Conservation (phyloP, 1,140 invertebrate species). For the Zaprionus ghesquierei region DNA sequence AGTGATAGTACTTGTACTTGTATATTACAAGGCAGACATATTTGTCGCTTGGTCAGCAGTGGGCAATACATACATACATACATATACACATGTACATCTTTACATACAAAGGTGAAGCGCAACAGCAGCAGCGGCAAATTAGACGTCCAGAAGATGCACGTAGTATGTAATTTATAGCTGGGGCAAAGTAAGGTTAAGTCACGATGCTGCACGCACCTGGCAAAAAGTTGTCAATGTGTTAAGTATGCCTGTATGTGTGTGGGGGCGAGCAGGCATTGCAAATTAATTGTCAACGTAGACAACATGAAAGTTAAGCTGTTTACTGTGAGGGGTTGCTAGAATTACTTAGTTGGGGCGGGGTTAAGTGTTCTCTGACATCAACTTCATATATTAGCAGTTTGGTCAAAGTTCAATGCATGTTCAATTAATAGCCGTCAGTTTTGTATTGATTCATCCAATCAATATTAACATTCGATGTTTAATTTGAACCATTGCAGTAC, state of each 20-base stretch:
- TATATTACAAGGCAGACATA: conserved; percentile 67
- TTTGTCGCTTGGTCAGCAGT: conserved; percentile 69
- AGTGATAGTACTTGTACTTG: background rate
- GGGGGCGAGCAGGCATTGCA: conserved; percentile 27
- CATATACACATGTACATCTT: background rate
- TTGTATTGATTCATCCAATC: background rate
- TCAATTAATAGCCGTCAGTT: background rate
- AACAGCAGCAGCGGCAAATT: conserved; percentile 31
- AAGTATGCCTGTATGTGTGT: background rate
- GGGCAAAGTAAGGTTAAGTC: conserved; percentile 19
- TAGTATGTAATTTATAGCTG: conserved; percentile 52
- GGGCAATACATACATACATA: conserved; percentile 15
- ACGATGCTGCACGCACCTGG: background rate
- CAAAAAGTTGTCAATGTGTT: conserved; percentile 29
- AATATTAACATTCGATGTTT: no score
- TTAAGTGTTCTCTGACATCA: conserved; percentile 55
- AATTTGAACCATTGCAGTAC: no score
- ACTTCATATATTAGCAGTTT: conserved; percentile 54
- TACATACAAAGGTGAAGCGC: background rate
- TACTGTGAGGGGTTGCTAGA: background rate
- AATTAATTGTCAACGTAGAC: conserved; percentile 71
- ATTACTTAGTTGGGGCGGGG: background rate
- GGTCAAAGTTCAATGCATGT: conserved; percentile 41
- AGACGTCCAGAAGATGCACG: conserved; percentile 55
- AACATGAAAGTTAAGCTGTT: conserved; percentile 26